Evolutionary conservation across 2,888 invertebrate genomes (phyloP), one percentile per base, ranked within the genome.

Genomic region (Bombylius major): DNA sequence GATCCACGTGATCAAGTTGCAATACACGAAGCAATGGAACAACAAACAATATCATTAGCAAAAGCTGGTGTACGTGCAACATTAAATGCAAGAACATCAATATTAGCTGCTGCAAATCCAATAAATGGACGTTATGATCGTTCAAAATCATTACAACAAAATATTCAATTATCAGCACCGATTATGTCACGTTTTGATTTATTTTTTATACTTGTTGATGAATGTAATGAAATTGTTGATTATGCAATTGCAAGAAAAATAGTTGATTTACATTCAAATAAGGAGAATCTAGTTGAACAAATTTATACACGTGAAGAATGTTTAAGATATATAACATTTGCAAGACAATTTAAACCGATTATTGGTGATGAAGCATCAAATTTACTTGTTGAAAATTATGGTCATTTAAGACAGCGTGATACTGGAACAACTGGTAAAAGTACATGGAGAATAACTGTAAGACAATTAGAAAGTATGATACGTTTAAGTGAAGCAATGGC

Each of bases 11-110:
- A 99, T 79, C 98, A 99, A 74, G 96, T 99, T 7, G 98, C 99
- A 50, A 99, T 99, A 64, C 99, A 99, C 77, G 99, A 99, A 77
- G 99, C 99, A 5, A 99, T 99, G 99, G 99, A 99, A 78, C 99
- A 99, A 69, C 99, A 99, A 76, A 99, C 99, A 0, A 99, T 99
- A 64, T 96, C 97, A 0, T 82, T 99, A 57, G 97, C 99, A 0
- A 99, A 99, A 83, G 95, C 99, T 0, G 98, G 97, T 3, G 87
- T 99, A 0, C 82, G 98, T 63, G 99, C 99, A 0, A 98, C 98
- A 0, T 77, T 99, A 32, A 99, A 99, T 76, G 99, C 99, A 0
- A 80, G 98, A 46, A 96, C 98, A 0, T 98, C 97, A 0, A 98
- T 99, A 63, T 77, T 99, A 57, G 99, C 99, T 0, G 99, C 99